Evolutionary conservation across 2,113 vertebrate species (phyloP).

Genomic region (Hypocryptadius cinnamomeus): DNA sequence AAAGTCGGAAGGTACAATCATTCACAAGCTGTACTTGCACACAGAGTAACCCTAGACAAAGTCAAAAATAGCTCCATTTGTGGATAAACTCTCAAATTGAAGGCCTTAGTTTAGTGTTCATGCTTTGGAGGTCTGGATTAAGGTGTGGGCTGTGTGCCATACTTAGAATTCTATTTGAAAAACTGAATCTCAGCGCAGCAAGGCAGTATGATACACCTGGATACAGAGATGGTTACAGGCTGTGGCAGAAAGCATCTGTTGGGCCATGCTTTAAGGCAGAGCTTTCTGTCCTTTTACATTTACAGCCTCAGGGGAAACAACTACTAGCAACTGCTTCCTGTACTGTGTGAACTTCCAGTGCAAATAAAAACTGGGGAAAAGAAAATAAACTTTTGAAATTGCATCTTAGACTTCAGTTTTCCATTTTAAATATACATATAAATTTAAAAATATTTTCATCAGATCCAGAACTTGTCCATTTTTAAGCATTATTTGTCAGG

Average conservation of each 20-base stretch:
- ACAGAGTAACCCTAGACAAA: background rate
- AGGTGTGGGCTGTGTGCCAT: background rate
- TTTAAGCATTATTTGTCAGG: background rate
- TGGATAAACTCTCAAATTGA: background rate
- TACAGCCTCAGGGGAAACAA: background rate
- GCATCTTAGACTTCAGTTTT: background rate
- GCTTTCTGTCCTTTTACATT: background rate
- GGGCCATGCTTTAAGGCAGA: background rate
- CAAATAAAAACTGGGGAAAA: background rate
- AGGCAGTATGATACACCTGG: background rate
- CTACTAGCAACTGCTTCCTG: background rate
- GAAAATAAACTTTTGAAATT: background rate
- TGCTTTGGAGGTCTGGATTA: background rate
- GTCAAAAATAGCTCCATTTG: background rate
- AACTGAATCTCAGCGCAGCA: background rate
- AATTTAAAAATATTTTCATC: background rate
- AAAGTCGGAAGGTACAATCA: background rate
- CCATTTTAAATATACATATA: background rate
- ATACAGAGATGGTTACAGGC: background rate
- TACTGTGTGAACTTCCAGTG: background rate
- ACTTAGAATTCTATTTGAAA: background rate
- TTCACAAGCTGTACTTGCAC: background rate
- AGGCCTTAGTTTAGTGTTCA: background rate
- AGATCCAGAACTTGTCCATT: background rate
- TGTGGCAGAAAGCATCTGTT: slow-evolving; percentile 9